Percentiles rank a stretch among this genome's conserved stretches.
These are phyloP conservation scores for Tuberolachnus salignus DNA, from an alignment of 2,888 invertebrate species.

Conservation along the genomic window DNA sequence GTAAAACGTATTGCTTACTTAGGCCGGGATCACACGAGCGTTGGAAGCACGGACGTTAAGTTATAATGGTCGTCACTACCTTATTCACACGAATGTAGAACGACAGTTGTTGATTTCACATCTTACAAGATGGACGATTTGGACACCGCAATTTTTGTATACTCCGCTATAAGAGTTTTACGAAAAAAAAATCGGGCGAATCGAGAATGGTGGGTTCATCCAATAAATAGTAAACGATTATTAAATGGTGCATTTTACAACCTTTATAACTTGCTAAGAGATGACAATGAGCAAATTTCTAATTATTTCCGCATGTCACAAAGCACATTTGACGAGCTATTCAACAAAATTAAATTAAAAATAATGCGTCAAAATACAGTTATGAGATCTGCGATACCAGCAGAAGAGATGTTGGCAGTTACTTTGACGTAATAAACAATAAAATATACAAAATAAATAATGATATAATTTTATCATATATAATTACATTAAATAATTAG, in stretches of 20 bases:
- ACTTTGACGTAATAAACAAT: constrained; percentile 45
- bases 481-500: constrained; percentile 24
- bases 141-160: too few species aligned
- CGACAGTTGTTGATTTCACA: constrained; percentile 13
- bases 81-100: constrained; percentile 6
- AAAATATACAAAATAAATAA: constrained; percentile 31
- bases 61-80: constrained; percentile 7
- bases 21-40: too few species aligned
- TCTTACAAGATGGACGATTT: too few species aligned
- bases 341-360: too few species aligned
- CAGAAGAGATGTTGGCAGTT: constrained; percentile 44
- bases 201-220: constrained; percentile 2
- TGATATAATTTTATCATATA: constrained; percentile 28
- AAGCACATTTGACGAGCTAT: too few species aligned
- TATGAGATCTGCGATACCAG: constrained; percentile 39
- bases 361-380: constrained; percentile 34
- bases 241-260: background rate
- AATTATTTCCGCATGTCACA: too few species aligned
- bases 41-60: too few species aligned
- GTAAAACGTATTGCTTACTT: too few species aligned
- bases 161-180: too few species aligned
- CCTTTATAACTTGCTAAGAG: too few species aligned
- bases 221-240: constrained; percentile 11
- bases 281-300: too few species aligned
- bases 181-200: background rate